Base-by-base conservation (phyloP, 2,113 vertebrate species). In the Argyrosomus japonicus region DNA sequence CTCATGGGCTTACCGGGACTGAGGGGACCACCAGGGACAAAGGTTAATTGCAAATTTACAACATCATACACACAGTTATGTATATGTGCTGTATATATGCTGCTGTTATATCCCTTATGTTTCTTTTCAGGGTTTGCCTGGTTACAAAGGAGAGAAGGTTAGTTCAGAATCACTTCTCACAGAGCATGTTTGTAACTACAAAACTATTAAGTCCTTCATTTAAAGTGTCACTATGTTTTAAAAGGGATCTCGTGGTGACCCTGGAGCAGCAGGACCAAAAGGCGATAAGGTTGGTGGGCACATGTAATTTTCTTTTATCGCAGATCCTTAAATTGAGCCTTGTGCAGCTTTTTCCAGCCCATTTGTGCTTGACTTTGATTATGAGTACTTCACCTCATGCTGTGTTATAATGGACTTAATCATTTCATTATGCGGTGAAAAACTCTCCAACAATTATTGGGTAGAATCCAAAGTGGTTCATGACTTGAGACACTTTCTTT, bases 11-110 rank as follows among this genome's bases (percentile, higher is more conserved):
- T 97, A 89, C 97, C 97, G 76, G 98, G 97, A 88, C 91, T 96
- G 87, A 97, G 96, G 95, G 98, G 98, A 95, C 96, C 97, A 92
- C 92, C 95, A 85, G 98, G 98, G 91, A 95, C 92, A 70, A 98
- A 98, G 97, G 98, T 98, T 36, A 58, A 71, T 73, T 25, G 29
- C 40, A 63, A 45, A 11, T 56, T 57, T 29, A 43, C 47, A 75
- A 18, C 8, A 73, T 54, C 19, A 27, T 21, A 17, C 43, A 65
- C 40, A 86, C 51, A 40, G 2, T 13, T 6, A n/a, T 36, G 5
- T 23, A 32, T 40, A 43, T 50, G 2, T 47, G 75, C 25, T 43
- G 21, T 14, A 23, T 43, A 75, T 51, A 36, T 72, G 25, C 15
- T 78, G 5, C 12, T 81, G 5, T 81, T 56, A 14, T 6, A 9